Percentiles rank a stretch among this genome's conserved stretches.
These are phyloP conservation scores for Plestiodon gilberti DNA, from an alignment of 2,113 vertebrate genomes.

Conservation along the genomic window DNA sequence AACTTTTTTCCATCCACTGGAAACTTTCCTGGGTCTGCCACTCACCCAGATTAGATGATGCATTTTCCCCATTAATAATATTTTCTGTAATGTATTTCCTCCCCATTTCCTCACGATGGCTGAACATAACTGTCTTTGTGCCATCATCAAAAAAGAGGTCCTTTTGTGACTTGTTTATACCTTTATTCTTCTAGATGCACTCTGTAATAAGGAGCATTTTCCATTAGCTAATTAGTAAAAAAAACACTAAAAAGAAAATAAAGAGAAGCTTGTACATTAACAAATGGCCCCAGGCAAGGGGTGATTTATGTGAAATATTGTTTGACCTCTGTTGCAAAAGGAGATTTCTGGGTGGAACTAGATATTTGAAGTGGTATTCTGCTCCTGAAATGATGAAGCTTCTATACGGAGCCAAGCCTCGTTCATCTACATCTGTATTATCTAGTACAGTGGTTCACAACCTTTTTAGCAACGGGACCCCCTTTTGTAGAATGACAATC, in stretches of 20 bases:
- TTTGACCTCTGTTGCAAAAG: background rate
- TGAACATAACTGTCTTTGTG: conserved; percentile 35
- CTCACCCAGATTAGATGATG: conserved; percentile 39
- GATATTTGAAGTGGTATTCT: too few species aligned
- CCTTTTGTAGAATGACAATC: too few species aligned
- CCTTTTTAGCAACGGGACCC: too few species aligned
- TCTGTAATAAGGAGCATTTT: conserved; percentile 49
- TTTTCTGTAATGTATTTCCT: conserved; percentile 34
- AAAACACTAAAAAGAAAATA: too few species aligned
- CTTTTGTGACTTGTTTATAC: conserved; percentile 48
- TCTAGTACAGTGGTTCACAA: too few species aligned
- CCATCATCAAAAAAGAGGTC: conserved; percentile 27
- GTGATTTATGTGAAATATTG: background rate
- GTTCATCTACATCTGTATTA: too few species aligned
- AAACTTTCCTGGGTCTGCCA: conserved; percentile 40
- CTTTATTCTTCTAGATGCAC: conserved; percentile 35
- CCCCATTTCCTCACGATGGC: conserved; percentile 36
- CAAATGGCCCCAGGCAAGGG: background rate
- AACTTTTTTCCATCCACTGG: conserved; percentile 26
- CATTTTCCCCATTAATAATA: conserved; percentile 38
- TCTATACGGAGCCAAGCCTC: too few species aligned
- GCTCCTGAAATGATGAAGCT: too few species aligned
- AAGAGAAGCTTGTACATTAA: background rate
- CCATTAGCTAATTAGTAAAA: conserved; percentile 37
- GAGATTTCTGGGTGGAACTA: background rate